Evolutionary conservation across 2,797 vertebrate genomes (phyloP), one percentile per base, ranked within the genome.

Genomic region (Sciurus vulgaris): DNA sequence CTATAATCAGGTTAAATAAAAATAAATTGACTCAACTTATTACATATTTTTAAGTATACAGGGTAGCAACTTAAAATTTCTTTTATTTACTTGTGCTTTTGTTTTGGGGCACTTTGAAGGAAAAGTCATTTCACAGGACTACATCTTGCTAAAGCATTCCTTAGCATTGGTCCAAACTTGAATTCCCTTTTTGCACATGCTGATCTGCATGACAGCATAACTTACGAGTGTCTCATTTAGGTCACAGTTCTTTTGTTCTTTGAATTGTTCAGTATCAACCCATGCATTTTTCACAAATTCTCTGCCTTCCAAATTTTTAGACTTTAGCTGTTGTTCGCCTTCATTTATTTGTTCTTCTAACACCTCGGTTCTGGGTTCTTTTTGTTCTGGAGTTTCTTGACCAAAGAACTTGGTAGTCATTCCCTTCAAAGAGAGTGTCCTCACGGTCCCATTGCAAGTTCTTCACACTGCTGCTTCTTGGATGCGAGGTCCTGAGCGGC

Each of bases 121-220:
- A 86, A 97, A 97, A 95, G 96, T 69, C 86, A 95, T 98, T 98
- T 97, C 97, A 91, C 76, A 89, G 38, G 90, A 93, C 99, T 98
- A 99, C 99, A 99, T 99, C 99, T 99, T 99, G 98, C 99, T 99
- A 98, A 99, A 99, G 98, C 99, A 99, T 97, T 99, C 99, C 98
- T 99, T 99, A 97, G 99, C 99, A 72, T 99, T 99, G 98, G 99
- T 99, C 99, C 99, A 99, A 98, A 99, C 99, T 98, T 99, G 99
- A 98, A 99, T 99, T 98, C 99, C 99, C 99, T 99, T 99, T 98
- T 99, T 99, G 97, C 99, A 99, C 99, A 99, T 99, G 98, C 99
- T 99, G 95, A 99, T 99, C 96, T 99, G 99, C 99, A 99, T 99
- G 69, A 99, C 98, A 1, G 99, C 99, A 11, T 99, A 99, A 97